Percentiles rank a stretch among this genome's conserved stretches.
phyloP scores from a whole-genome alignment of 2,113 vertebrate genomes.

The Promerops cafer region DNA sequence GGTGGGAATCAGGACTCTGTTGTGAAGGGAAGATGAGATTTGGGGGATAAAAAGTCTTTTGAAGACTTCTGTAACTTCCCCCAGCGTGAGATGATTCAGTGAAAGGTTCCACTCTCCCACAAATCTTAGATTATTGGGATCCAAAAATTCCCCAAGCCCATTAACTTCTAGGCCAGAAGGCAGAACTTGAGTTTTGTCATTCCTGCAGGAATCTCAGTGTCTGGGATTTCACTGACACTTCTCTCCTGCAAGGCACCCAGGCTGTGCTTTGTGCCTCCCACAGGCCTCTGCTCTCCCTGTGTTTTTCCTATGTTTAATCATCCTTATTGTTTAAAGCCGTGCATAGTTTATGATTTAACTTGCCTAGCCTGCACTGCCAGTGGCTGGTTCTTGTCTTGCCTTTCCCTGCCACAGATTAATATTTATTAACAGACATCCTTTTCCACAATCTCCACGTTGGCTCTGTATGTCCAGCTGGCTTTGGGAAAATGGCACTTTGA shows the following conservation, averaged over 20 bases:
- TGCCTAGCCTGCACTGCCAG: constrained; percentile 17
- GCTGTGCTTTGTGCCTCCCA: constrained; percentile 2
- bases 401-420: constrained; percentile 38
- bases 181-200: background rate
- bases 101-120: background rate
- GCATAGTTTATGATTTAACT: constrained; percentile 44
- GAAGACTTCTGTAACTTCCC: background rate
- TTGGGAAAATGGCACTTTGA: background rate
- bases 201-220: background rate
- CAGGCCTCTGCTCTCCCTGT: background rate
- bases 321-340: constrained; percentile 16
- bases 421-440: constrained; percentile 13
- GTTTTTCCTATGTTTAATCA: constrained; percentile 49
- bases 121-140: background rate
- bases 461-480: background rate
- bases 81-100: background rate
- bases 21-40: background rate
- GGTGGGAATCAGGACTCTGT: background rate
- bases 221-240: background rate
- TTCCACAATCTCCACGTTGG: background rate
- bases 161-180: background rate
- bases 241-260: background rate
- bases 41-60: background rate
- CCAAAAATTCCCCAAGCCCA: background rate
- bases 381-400: constrained; percentile 27